Conservation (phyloP, 92 coral and sea anemone genomes). For the Umimayanthus kanabou region DNA sequence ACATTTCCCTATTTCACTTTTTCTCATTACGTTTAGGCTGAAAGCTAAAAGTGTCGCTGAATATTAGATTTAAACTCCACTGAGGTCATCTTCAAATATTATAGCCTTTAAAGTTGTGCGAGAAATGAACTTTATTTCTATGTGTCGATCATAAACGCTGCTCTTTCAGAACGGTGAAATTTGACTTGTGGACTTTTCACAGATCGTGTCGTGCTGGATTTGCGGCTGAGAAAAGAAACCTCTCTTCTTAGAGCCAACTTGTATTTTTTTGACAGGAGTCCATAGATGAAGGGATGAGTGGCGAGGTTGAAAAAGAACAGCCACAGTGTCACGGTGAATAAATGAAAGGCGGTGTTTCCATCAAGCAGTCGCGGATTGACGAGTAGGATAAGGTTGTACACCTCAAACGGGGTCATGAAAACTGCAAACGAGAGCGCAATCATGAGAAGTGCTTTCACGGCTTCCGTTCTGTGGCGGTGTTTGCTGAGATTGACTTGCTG, state of each 20-base stretch:
- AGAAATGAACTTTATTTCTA: background rate
- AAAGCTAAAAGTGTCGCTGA: too few relatives aligned
- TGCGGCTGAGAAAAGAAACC: background rate
- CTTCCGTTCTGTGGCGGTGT: slow-evolving; percentile 18
- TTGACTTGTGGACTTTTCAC: background rate
- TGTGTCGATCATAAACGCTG: background rate
- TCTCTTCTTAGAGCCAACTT: slow-evolving; percentile 21
- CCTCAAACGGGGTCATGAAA: slow-evolving; percentile 36
- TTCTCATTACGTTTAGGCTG: too few relatives aligned
- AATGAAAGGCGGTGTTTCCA: slow-evolving; percentile 7
- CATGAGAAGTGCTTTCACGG: slow-evolving; percentile 12
- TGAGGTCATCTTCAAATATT: background rate
- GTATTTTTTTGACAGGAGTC: slow-evolving; percentile 40
- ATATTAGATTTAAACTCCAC: background rate
- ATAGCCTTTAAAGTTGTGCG: background rate
- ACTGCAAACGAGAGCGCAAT: slow-evolving; percentile 26
- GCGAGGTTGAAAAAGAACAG: slow-evolving; percentile 38
- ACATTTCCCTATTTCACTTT: too few relatives aligned
- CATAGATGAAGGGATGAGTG: slow-evolving; percentile 33
- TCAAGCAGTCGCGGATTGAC: slow-evolving; percentile 13
- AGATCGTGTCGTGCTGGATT: slow-evolving; percentile 7
- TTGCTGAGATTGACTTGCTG: background rate
- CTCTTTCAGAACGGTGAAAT: background rate
- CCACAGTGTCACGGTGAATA: slow-evolving; percentile 20
- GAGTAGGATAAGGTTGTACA: background rate